phyloP scores from a whole-genome alignment of 2,797 vertebrate species.

The Poecile montanus region DNA sequence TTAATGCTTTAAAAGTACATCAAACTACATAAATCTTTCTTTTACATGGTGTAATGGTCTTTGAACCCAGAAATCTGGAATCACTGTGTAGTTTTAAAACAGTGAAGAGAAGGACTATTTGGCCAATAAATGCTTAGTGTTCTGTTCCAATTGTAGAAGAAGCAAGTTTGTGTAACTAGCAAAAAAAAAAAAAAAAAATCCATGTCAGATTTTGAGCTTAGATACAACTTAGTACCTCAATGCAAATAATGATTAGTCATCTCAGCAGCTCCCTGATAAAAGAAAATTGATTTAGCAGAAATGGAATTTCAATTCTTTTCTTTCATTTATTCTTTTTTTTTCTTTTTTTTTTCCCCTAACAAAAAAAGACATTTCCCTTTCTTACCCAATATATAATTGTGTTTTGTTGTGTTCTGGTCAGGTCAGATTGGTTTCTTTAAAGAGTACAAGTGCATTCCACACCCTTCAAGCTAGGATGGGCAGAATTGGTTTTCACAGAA shows the following conservation, averaged over 20 bases:
- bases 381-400: not conserved
- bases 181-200: not conserved
- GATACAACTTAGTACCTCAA: not conserved
- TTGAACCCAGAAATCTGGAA: not conserved
- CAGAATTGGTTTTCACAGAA: not conserved
- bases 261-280: not conserved
- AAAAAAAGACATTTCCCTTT: not conserved
- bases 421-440: not conserved
- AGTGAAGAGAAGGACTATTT: not conserved
- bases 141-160: not conserved
- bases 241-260: not conserved
- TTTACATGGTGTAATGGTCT: not conserved
- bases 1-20: not conserved
- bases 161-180: not conserved
- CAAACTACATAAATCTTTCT: not conserved
- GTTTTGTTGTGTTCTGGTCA: not conserved
- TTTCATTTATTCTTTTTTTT: not conserved
- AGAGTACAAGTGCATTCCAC: not conserved
- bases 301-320: not conserved
- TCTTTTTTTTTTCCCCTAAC: accelerated
- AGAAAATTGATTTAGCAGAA: not conserved
- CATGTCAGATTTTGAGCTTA: not conserved
- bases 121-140: not conserved
- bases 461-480: not conserved
- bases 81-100: not conserved